These are phyloP conservation scores for Stenchaetothrips biformis DNA, from an alignment of 2,888 invertebrate species.

Conservation along the genomic window DNA sequence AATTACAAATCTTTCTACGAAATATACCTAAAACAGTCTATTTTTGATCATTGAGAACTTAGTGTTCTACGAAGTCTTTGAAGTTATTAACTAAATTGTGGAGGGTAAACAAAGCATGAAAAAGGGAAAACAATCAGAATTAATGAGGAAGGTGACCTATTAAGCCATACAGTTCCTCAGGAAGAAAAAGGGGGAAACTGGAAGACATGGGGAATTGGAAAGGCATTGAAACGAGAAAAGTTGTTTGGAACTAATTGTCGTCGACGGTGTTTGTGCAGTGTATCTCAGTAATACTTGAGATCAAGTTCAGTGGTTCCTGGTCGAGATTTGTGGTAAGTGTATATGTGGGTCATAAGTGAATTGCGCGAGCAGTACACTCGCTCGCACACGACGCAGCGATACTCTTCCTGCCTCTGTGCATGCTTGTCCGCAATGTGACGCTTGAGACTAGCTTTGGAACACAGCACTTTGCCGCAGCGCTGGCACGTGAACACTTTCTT, in stretches of 20 bases:
- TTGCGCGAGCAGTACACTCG: slow-evolving; percentile 90
- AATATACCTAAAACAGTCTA: slow-evolving; percentile 15
- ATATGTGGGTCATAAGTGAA: slow-evolving; percentile 93
- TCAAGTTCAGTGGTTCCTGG: slow-evolving; percentile 72
- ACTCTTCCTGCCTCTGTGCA: slow-evolving; percentile 88
- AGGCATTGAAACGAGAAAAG: slow-evolving; percentile 3
- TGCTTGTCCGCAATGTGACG: slow-evolving; percentile 93
- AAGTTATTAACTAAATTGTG: not conserved
- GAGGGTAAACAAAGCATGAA: not conserved
- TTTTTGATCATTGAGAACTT: slow-evolving; percentile 4
- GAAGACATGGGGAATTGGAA: slow-evolving; percentile 8
- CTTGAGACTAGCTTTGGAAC: slow-evolving; percentile 90
- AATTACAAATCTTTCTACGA: not conserved
- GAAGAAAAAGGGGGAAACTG: slow-evolving; percentile 15
- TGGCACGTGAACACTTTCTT: slow-evolving; percentile 94
- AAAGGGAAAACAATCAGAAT: not conserved
- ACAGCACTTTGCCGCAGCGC: slow-evolving; percentile 89
- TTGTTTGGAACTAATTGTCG: slow-evolving; percentile 12
- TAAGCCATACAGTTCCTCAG: not conserved
- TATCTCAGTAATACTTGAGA: slow-evolving; percentile 61
- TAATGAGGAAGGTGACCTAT: not conserved
- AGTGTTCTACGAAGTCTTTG: not conserved
- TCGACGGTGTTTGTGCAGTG: slow-evolving; percentile 20
- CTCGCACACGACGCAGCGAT: slow-evolving; percentile 90
- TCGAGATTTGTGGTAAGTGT: slow-evolving; percentile 93